phyloP scores from a whole-genome alignment of 2,888 invertebrate species.

The Conistra vaccinii region DNA sequence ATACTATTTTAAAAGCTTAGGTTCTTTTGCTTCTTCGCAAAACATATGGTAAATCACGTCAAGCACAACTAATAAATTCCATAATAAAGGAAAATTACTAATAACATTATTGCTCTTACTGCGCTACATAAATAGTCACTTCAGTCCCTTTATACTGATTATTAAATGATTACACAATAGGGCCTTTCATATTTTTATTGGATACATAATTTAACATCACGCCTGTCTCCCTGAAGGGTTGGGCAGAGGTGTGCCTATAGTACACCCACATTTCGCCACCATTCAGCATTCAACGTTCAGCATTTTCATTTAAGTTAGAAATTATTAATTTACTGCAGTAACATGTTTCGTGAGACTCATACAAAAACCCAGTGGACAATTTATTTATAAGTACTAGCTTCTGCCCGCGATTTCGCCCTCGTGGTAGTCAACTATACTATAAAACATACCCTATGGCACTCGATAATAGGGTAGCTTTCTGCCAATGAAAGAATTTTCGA shows the following conservation, averaged over 20 bases:
- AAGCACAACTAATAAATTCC: background rate
- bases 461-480: background rate
- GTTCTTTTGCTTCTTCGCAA: background rate
- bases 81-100: background rate
- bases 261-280: background rate
- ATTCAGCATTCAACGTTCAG: too few relatives aligned
- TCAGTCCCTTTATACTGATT: background rate
- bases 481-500: background rate
- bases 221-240: background rate
- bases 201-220: background rate
- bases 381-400: background rate
- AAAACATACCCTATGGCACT: too few relatives aligned
- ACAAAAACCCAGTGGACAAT: slow-evolving; percentile 11
- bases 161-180: background rate
- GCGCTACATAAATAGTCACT: too few relatives aligned
- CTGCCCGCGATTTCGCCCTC: too few relatives aligned
- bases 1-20: background rate
- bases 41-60: background rate
- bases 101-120: background rate
- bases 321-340: background rate
- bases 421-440: too few relatives aligned
- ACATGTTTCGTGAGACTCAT: background rate
- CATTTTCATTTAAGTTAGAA: background rate
- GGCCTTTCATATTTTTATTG: background rate
- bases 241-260: background rate